phyloP scores from a whole-genome alignment of 2,113 vertebrate species.

The Lamprotornis superbus region DNA sequence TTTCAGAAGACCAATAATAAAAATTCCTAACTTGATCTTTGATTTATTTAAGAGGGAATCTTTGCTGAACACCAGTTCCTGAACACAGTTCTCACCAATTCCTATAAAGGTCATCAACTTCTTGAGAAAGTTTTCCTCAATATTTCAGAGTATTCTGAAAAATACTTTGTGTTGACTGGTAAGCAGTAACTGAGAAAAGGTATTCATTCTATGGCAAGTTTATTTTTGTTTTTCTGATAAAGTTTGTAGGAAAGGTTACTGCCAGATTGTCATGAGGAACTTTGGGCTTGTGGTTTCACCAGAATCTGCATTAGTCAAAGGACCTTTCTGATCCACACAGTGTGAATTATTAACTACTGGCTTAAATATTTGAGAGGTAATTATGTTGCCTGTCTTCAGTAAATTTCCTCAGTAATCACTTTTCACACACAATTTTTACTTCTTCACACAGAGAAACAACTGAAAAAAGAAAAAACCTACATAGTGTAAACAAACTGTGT shows the following conservation, averaged over 20 bases:
- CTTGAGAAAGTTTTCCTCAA: not conserved
- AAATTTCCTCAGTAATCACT: not conserved
- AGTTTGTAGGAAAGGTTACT: not conserved
- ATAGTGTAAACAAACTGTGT: not conserved
- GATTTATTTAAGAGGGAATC: not conserved
- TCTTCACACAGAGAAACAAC: not conserved
- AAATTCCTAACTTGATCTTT: not conserved
- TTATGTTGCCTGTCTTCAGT: not conserved
- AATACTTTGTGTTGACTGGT: not conserved
- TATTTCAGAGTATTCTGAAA: not conserved
- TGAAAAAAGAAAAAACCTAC: not conserved
- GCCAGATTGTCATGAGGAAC: not conserved
- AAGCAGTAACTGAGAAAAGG: not conserved
- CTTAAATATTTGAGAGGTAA: not conserved
- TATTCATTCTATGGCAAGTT: not conserved
- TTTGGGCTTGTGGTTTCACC: not conserved
- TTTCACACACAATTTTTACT: not conserved
- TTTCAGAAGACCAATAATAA: not conserved
- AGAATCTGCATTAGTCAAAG: not conserved
- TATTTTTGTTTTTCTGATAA: not conserved
- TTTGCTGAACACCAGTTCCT: not conserved
- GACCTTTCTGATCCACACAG: not conserved
- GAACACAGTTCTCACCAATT: not conserved
- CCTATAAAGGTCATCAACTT: rapidly evolving
- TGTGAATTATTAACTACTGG: not conserved